phyloP scores from a whole-genome alignment of 2,113 vertebrate species.

The Mesocricetus auratus region DNA sequence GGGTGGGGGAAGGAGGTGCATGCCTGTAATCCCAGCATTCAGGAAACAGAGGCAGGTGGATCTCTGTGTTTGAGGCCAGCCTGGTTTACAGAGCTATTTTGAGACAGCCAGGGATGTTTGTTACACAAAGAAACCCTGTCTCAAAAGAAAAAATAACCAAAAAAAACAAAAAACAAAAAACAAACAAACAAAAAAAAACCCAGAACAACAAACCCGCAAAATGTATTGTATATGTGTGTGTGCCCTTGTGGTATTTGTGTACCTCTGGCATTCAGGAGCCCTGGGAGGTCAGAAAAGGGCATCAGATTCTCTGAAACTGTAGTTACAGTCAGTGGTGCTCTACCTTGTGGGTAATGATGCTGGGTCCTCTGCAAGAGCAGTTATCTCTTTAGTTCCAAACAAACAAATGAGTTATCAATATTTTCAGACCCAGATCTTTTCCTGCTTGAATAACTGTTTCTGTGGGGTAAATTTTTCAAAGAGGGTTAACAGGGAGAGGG shows the following conservation, averaged over 20 bases:
- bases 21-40: too few relatives aligned
- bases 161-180: too few relatives aligned
- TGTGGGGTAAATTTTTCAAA: conserved; percentile 24
- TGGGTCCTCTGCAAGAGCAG: not conserved
- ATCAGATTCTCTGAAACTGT: not conserved
- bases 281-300: not conserved
- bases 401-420: not conserved
- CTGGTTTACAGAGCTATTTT: too few relatives aligned
- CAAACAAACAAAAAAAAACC: too few relatives aligned
- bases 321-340: not conserved
- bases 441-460: not conserved
- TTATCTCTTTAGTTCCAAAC: not conserved
- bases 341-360: not conserved
- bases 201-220: too few relatives aligned
- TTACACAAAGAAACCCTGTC: not conserved
- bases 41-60: too few relatives aligned
- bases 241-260: not conserved
- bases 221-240: too few relatives aligned
- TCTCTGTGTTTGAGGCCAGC: too few relatives aligned
- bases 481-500: not conserved
- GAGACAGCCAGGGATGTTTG: not conserved
- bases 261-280: not conserved
- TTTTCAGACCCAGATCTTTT: not conserved
- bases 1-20: too few relatives aligned
- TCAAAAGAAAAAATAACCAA: not conserved